These are phyloP conservation scores for Umimayanthus chanpuru DNA, from an alignment of 92 coral and sea anemone species.

Conservation along the genomic window DNA sequence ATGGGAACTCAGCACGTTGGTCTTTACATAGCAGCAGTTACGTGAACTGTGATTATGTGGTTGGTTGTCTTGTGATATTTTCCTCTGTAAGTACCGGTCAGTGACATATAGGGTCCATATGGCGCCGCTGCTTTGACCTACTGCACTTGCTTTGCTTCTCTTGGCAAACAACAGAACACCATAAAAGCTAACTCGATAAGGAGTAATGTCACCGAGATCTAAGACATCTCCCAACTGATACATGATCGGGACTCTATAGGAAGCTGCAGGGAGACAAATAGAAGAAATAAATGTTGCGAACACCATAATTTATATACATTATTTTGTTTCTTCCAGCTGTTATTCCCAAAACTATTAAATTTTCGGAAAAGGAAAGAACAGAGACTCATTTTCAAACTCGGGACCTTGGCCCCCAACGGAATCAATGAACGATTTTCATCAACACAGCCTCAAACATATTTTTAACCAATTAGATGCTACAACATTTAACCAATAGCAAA, in stretches of 20 bases:
- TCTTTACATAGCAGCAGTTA: slow-evolving; percentile 3
- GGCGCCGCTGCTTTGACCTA: not conserved
- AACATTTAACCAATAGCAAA: no score
- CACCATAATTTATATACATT: no score
- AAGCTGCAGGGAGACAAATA: not conserved
- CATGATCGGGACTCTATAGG: slow-evolving; percentile 10
- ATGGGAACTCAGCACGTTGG: not conserved
- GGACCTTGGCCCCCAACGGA: no score
- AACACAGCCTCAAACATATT: no score
- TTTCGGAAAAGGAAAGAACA: no score
- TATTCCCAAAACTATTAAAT: no score
- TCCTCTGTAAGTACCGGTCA: slow-evolving; percentile 13
- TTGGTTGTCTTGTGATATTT: not conserved
- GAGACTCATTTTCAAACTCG: no score
- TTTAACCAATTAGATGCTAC: no score
- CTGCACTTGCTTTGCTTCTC: not conserved
- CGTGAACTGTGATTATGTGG: not conserved
- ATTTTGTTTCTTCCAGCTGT: no score
- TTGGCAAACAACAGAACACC: slow-evolving; percentile 6
- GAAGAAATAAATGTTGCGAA: not conserved
- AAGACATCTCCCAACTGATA: not conserved
- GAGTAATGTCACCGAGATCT: not conserved
- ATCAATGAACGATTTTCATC: no score
- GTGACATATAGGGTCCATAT: slow-evolving; percentile 19
- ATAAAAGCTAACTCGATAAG: slow-evolving; percentile 29